Conservation (phyloP, 2,797 vertebrate species). For the Notamacropus eugenii region DNA sequence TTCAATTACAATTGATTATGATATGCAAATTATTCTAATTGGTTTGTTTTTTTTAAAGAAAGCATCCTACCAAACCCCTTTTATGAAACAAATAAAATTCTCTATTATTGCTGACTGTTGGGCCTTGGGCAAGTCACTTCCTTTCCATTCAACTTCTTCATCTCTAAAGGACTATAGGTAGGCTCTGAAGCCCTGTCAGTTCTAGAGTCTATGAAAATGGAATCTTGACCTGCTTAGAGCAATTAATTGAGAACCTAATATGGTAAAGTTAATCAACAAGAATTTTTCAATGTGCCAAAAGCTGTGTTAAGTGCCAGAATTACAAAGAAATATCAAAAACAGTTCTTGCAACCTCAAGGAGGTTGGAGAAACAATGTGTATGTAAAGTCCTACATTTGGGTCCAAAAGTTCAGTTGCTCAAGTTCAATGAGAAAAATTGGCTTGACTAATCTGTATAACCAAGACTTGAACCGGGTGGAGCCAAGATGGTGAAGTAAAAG, state of each 20-base stretch:
- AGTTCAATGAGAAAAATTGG: not conserved
- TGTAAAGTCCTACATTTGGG: not conserved
- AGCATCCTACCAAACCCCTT: not conserved
- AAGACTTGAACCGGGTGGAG: not conserved
- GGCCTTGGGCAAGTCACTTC: not conserved
- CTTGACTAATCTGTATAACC: not conserved
- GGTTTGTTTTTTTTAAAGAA: not conserved
- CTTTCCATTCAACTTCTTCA: not conserved
- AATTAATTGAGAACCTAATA: not conserved
- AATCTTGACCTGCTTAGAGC: not conserved
- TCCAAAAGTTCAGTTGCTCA: not conserved
- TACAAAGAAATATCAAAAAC: not conserved
- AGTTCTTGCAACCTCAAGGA: not conserved
- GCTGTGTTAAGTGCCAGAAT: not conserved
- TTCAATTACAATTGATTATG: not conserved
- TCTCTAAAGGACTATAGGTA: not conserved
- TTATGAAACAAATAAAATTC: too few relatives aligned
- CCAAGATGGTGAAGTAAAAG: too few relatives aligned
- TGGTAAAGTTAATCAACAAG: not conserved
- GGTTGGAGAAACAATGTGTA: not conserved
- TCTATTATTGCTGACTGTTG: not conserved
- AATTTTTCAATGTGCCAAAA: not conserved
- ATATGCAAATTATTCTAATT: not conserved
- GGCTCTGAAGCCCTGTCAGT: not conserved
- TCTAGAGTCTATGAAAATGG: not conserved